Evolutionary conservation across 2,113 vertebrate species (phyloP), one percentile per base, ranked within the genome.

Genomic region (Brachyhypopomus occidentalis): DNA sequence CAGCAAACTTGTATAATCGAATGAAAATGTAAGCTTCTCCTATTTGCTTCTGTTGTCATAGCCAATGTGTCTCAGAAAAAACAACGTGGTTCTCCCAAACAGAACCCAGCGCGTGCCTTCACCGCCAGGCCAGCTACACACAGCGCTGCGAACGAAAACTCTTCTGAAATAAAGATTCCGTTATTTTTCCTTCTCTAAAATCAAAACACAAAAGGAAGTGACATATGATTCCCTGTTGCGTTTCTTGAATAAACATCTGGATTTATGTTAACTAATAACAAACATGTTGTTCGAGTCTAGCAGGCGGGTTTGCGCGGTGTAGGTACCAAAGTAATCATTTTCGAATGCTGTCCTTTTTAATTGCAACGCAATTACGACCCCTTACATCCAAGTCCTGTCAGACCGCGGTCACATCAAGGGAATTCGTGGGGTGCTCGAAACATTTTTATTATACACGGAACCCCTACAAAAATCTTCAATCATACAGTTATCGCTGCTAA

Each of bases 401-500:
- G 89, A 90, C 86, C 88, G 86, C 87, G 86, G 82, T 85, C 86
- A 72, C 84, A 79, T 89, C 84, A 88, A 83, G 86, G 84, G 76
- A 84, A 72, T 86, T 87, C 69, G 62, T 20, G 27, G 67, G 55
- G 75, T 85, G 79, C 77, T 69, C 73, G 58, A 77, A 80, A 85
- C 62, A 27, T 74, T 63, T 79, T 78, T 78, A 91, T 89, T 89
- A 91, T 83, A 79, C 89, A 88, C 88, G 88, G 92, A 74, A 63
- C 72, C 81, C 71, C 85, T 84, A 85, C 81, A 38, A 86, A 79
- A 88, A 81, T 80, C 66, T 25, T 70, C 84, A 84, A 71, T 90
- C 83, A 92, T 91, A 86, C 89, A 86, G 93, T 94, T 95, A 96
- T 95, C 94, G 93, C 94, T 93, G 93, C 93, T 94, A 95, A 95